Evolutionary conservation across 2,113 vertebrate genomes (phyloP).

Genomic region (Megalops atlanticus): DNA sequence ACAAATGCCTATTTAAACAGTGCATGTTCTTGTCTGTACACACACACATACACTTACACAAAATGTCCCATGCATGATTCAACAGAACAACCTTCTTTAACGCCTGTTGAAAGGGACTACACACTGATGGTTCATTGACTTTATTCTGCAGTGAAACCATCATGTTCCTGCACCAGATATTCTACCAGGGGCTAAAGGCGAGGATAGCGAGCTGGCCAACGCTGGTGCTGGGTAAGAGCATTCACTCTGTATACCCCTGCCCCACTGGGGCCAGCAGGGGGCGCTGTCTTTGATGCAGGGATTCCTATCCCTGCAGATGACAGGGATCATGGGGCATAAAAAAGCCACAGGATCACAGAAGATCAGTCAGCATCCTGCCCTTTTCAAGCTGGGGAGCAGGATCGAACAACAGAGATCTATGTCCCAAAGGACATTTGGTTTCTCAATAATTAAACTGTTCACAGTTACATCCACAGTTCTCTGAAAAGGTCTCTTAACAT

Average conservation of each 20-base stretch:
- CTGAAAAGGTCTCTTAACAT: too few relatives aligned
- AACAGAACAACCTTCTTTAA: too few relatives aligned
- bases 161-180: constrained; percentile 99
- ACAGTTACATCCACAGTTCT: too few relatives aligned
- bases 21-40: too few relatives aligned
- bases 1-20: not conserved
- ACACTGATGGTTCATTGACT: too few relatives aligned
- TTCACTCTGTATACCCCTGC: not conserved
- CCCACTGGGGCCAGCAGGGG: not conserved
- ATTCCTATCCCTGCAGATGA: not conserved
- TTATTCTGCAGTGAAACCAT: constrained; percentile 87
- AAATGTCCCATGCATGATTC: too few relatives aligned
- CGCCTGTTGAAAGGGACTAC: too few relatives aligned
- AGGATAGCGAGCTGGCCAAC: constrained; percentile 98
- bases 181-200: constrained; percentile 96
- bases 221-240: constrained; percentile 84
- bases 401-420: not conserved
- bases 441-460: too few relatives aligned
- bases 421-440: not conserved
- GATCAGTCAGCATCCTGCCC: not conserved
- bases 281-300: not conserved
- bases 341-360: not conserved
- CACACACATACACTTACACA: too few relatives aligned
- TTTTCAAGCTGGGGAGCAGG: not conserved
- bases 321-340: not conserved